Base-by-base conservation (phyloP, 2,888 invertebrate species). In the Morpho deidamia region DNA sequence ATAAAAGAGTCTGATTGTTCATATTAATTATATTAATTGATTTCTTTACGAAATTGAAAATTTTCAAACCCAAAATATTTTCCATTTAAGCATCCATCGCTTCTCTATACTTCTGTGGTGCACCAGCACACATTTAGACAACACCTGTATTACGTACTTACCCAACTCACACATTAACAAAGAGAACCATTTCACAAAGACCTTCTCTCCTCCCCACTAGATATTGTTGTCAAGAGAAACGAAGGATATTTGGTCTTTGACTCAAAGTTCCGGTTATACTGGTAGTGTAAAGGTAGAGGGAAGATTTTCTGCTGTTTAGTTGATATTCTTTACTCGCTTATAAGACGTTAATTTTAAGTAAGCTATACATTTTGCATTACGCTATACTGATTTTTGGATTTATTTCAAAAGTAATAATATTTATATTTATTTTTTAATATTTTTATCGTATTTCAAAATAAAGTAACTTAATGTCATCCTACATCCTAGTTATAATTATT, bases 71-170 rank as follows among this genome's bases (percentile, higher is more conserved):
- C n/a, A 45, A 37, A 37, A 23, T 11, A 57, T 64, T 68, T 63
- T 70, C 65, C 45, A 8, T 44, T 14, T 53, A 61, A 65, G 64
- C 65, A 67, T 71, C 65, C 71, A 45, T 34, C 38, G 42, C 44
- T 54, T 40, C 59, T 62, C 62, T 59, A 69, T 56, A 62, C 67
- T 45, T 54, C 43, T 45, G 47, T 48, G 42, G 55, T 75, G 76
- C 71, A 77, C 64, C 63, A 55, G 53, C 68, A 77, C 75, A 74
- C 69, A 71, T 61, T 61, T 55, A 63, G 56, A 68, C 55, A 62
- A 62, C 64, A 77, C 75, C 76, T 76, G 71, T 72, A 64, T 61
- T 63, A 69, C 65, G 56, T 63, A 61, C 67, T 68, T 70, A 68
- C 68, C 70, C 70, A 42, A 72, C 74, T 58, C 78, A 74, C 72